These are phyloP conservation scores for Hypomecis punctinalis DNA, from an alignment of 2,888 invertebrate species.

Conservation along the genomic window DNA sequence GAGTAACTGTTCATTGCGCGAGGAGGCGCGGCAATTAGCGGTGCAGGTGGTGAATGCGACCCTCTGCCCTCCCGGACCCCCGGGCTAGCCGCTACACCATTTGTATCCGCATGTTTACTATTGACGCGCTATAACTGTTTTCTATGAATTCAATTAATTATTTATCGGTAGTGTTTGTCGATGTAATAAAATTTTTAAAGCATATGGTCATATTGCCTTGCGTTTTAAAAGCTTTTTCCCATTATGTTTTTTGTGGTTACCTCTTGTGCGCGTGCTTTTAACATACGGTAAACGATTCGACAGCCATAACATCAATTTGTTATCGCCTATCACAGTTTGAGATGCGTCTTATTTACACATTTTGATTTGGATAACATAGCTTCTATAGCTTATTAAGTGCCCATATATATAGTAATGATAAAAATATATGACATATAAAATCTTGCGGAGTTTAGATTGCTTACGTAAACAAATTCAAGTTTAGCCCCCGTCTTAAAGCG, in stretches of 20 bases:
- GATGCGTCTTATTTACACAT: conserved; percentile 25
- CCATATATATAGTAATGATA: not conserved
- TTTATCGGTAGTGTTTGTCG: conserved; percentile 50
- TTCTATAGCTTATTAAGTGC: conserved; percentile 2
- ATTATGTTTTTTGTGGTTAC: conserved; percentile 11
- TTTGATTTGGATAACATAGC: not conserved
- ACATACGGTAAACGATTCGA: conserved; percentile 48
- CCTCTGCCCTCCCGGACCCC: conserved; percentile 66
- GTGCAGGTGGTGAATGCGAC: conserved; percentile 79
- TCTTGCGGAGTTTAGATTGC: not conserved
- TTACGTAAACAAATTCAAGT: conserved; percentile 14
- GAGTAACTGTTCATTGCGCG: conserved; percentile 73
- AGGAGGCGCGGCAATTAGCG: conserved; percentile 80
- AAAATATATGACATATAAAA: not conserved
- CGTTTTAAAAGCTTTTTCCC: conserved; percentile 19
- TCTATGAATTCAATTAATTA: conserved; percentile 51
- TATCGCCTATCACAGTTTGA: conserved; percentile 47
- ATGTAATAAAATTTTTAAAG: conserved; percentile 44
- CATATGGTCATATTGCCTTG: conserved; percentile 18
- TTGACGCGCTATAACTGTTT: conserved; percentile 58
- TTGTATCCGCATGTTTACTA: conserved; percentile 71
- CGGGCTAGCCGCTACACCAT: conserved; percentile 51
- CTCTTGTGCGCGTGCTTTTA: conserved; percentile 43
- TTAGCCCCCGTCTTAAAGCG: conserved; percentile 31
- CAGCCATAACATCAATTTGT: conserved; percentile 50